phyloP scores from a whole-genome alignment of 1,140 invertebrate species.

The Listronotus bonariensis region DNA sequence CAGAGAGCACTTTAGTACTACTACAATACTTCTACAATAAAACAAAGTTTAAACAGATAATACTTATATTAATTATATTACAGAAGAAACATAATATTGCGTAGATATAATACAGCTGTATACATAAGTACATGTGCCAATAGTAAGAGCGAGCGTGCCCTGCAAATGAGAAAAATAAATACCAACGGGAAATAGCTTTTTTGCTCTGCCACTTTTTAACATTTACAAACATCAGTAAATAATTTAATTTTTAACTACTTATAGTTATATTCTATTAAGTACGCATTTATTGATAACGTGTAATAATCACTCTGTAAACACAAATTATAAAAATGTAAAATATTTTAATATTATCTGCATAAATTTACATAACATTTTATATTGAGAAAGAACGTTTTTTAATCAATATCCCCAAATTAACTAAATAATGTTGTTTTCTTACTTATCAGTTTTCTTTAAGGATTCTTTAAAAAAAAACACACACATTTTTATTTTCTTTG shows the following conservation, averaged over 20 bases:
- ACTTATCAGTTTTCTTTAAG: too few relatives aligned
- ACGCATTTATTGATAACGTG: neutral
- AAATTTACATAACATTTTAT: too few relatives aligned
- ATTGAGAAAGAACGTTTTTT: too few relatives aligned
- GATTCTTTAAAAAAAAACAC: too few relatives aligned
- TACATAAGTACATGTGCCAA: conserved; percentile 49
- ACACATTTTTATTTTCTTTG: too few relatives aligned
- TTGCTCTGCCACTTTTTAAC: conserved; percentile 21
- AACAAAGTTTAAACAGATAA: conserved; percentile 10
- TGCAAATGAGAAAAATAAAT: conserved; percentile 28
- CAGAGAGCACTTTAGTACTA: too few relatives aligned
- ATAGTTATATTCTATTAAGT: conserved; percentile 8
- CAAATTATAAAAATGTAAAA: conserved; percentile 1
- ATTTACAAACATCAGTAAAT: conserved; percentile 36
- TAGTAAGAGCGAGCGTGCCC: conserved; percentile 43
- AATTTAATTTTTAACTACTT: conserved; percentile 12
- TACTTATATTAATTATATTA: conserved; percentile 49
- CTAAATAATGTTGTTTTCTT: too few relatives aligned
- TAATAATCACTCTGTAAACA: conserved; percentile 1
- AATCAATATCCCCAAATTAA: too few relatives aligned
- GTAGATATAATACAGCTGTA: conserved; percentile 45
- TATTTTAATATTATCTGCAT: too few relatives aligned
- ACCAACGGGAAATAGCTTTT: conserved; percentile 37
- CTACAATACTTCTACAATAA: too few relatives aligned
- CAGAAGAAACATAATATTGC: conserved; percentile 44